Evolutionary conservation across 2,888 invertebrate species (phyloP).

Genomic region (Amblyteles armatorius): DNA sequence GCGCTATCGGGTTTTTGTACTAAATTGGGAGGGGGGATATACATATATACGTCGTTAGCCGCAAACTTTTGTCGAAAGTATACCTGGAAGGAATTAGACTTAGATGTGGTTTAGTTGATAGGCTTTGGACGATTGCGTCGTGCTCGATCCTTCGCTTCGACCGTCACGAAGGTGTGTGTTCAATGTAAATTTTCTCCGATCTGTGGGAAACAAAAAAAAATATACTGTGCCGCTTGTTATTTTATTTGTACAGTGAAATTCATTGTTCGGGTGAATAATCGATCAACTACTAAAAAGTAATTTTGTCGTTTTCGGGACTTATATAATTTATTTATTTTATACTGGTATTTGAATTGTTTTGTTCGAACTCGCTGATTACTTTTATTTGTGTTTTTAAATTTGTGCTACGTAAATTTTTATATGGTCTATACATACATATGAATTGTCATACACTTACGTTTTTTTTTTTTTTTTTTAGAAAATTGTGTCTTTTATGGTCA

Average conservation of each 20-base stretch:
- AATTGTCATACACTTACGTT: not conserved
- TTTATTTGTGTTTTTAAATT: no score
- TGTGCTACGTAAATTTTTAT: not conserved
- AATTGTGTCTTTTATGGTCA: not conserved
- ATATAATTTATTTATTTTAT: no score
- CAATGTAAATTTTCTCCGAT: not conserved
- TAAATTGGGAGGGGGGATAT: not conserved
- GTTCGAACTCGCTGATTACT: no score
- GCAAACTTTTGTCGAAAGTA: constrained; percentile 19
- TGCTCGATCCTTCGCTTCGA: not conserved
- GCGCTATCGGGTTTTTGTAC: not conserved
- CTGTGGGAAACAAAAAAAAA: not conserved
- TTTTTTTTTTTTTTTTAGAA: not conserved
- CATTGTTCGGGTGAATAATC: no score
- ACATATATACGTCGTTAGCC: not conserved
- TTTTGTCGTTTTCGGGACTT: no score
- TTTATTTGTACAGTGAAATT: no score
- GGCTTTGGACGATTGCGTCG: not conserved
- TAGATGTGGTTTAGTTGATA: constrained; percentile 7
- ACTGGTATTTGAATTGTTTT: no score
- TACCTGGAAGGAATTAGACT: constrained; percentile 4
- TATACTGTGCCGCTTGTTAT: no score
- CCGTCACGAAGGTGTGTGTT: constrained; percentile 1
- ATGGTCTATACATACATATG: not conserved
- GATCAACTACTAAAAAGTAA: no score